Conservation (phyloP, 1,140 invertebrate genomes). For the Campodea augens region DNA sequence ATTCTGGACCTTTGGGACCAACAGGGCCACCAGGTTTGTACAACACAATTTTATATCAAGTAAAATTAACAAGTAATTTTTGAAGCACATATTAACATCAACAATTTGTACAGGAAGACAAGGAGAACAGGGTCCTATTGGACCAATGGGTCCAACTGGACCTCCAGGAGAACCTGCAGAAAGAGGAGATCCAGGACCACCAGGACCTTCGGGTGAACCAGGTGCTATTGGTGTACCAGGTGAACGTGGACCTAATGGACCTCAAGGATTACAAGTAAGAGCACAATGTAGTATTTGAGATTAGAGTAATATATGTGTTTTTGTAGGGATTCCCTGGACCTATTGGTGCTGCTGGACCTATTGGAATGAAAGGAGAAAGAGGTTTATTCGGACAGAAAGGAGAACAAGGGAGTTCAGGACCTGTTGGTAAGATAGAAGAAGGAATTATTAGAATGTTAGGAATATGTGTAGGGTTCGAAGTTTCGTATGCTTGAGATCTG, state of each 20-base stretch:
- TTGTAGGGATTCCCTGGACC: conserved; percentile 38
- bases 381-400: conserved; percentile 46
- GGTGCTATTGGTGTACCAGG: conserved; percentile 48
- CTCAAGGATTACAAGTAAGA: conserved; percentile 28
- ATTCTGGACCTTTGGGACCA: conserved; percentile 33
- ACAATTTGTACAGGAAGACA: conserved; percentile 36
- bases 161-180: conserved; percentile 55
- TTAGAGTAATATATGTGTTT: neutral
- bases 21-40: conserved; percentile 39
- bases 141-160: conserved; percentile 41
- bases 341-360: conserved; percentile 40
- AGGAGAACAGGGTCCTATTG: conserved; percentile 45
- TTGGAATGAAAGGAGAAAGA: conserved; percentile 51
- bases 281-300: neutral
- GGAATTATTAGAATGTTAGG: too few species aligned
- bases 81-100: too few species aligned
- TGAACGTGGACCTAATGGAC: conserved; percentile 37
- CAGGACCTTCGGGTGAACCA: conserved; percentile 46
- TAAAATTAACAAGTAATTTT: too few species aligned
- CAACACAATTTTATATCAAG: neutral
- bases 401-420: conserved; percentile 45
- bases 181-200: conserved; percentile 47
- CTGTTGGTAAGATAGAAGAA: conserved; percentile 26
- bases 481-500: too few species aligned
- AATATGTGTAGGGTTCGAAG: too few species aligned